Evolutionary conservation across 2,888 invertebrate species (phyloP).

Genomic region (Synergus umbraculus): DNA sequence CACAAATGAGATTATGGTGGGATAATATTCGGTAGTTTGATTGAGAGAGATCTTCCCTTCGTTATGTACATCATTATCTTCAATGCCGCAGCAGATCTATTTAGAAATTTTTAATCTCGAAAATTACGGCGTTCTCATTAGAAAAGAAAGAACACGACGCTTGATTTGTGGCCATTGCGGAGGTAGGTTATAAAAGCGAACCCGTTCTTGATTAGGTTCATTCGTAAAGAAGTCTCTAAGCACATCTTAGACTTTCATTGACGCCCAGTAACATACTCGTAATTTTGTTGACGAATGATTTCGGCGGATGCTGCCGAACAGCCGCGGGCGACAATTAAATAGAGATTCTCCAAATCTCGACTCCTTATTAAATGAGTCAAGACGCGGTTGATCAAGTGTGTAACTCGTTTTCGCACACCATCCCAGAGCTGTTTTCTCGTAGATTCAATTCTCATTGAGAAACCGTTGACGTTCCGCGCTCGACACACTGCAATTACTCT

Average conservation of each 20-base stretch:
- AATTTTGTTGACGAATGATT: conserved; percentile 47
- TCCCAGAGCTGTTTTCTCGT: not conserved
- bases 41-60: not conserved
- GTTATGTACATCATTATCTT: not conserved
- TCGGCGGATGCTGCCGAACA: conserved; percentile 43
- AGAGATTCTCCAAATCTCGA: conserved; percentile 50
- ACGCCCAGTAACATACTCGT: not conserved
- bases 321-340: conserved; percentile 56
- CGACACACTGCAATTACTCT: conserved; percentile 51
- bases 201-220: not conserved
- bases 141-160: not conserved
- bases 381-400: not conserved
- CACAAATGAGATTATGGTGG: not conserved
- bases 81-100: not conserved
- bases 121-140: not conserved
- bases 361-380: not conserved
- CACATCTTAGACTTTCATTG: too few species aligned
- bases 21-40: not conserved
- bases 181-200: not conserved
- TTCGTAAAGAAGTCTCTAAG: not conserved
- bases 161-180: not conserved
- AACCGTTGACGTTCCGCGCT: conserved; percentile 51
- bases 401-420: not conserved
- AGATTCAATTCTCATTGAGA: conserved; percentile 49
- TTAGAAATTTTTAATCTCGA: not conserved